Percentiles rank a stretch among this genome's conserved stretches.
phyloP scores from a whole-genome alignment of 1,140 invertebrate genomes.

The Cecropterus lyciades region DNA sequence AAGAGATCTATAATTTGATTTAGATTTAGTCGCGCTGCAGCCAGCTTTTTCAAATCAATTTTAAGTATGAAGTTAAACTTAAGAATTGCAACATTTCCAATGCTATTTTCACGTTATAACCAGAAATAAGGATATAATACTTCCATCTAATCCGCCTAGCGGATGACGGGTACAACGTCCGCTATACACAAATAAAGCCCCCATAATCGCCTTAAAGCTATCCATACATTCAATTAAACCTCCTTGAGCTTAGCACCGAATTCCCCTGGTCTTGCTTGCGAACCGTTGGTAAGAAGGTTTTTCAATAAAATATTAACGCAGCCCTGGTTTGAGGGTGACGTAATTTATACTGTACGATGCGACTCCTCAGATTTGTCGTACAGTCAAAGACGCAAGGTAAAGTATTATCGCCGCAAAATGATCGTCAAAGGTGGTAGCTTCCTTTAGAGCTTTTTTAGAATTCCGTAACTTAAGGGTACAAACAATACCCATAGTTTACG shows the following conservation, averaged over 20 bases:
- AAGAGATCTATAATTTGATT: too few relatives aligned
- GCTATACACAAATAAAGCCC: slow-evolving; percentile 48
- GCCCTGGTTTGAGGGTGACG: slow-evolving; percentile 33
- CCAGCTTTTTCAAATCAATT: too few relatives aligned
- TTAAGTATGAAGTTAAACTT: too few relatives aligned
- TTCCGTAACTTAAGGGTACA: too few relatives aligned
- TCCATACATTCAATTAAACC: slow-evolving; percentile 73
- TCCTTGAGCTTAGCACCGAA: slow-evolving; percentile 44
- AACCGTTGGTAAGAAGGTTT: slow-evolving; percentile 55
- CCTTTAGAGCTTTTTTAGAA: too few relatives aligned
- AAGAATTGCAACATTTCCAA: too few relatives aligned
- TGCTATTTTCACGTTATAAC: too few relatives aligned
- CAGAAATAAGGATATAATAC: background rate
- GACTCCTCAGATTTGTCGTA: background rate
- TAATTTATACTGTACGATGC: slow-evolving; percentile 4
- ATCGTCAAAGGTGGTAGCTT: too few relatives aligned
- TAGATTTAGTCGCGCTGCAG: too few relatives aligned
- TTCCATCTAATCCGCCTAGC: slow-evolving; percentile 8
- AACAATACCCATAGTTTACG: too few relatives aligned
- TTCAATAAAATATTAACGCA: slow-evolving; percentile 66
- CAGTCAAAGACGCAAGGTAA: background rate
- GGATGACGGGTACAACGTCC: slow-evolving; percentile 35
- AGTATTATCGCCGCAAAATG: too few relatives aligned
- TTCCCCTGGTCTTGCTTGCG: slow-evolving; percentile 36
- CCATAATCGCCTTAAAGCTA: slow-evolving; percentile 65